These are phyloP conservation scores for Tychaedon coryphoeus DNA, from an alignment of 2,113 vertebrate species.

Conservation along the genomic window DNA sequence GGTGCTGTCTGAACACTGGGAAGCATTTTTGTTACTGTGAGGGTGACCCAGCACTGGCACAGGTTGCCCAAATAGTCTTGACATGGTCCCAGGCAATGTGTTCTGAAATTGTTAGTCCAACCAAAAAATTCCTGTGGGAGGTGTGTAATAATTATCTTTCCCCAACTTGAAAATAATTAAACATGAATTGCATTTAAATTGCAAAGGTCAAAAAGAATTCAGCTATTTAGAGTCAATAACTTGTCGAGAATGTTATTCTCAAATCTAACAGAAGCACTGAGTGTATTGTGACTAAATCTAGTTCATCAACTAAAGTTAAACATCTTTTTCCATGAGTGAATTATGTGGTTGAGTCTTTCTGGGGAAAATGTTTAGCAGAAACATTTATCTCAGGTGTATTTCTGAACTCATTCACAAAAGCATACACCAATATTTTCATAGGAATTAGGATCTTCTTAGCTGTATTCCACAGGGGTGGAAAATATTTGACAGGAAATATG, in stretches of 20 bases:
- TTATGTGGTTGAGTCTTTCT: neutral
- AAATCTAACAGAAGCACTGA: neutral
- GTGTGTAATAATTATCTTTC: neutral
- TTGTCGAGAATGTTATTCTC: neutral
- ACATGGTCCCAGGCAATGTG: rapidly evolving
- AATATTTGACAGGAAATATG: neutral
- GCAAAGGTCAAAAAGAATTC: neutral
- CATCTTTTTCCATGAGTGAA: neutral
- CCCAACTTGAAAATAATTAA: neutral
- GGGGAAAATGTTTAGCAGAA: neutral
- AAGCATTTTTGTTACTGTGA: neutral
- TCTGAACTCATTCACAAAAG: neutral
- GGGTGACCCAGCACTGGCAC: neutral
- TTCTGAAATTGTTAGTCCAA: neutral
- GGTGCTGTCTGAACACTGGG: neutral
- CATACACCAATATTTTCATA: neutral
- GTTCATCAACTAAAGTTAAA: neutral
- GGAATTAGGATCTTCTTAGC: neutral
- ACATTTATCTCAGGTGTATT: neutral
- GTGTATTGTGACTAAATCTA: neutral
- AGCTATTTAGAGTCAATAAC: neutral
- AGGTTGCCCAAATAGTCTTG: neutral
- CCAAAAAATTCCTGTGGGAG: neutral
- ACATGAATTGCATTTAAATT: neutral
- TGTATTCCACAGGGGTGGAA: neutral